phyloP scores from a whole-genome alignment of 2,797 vertebrate species.

The Lagodon rhomboides region DNA sequence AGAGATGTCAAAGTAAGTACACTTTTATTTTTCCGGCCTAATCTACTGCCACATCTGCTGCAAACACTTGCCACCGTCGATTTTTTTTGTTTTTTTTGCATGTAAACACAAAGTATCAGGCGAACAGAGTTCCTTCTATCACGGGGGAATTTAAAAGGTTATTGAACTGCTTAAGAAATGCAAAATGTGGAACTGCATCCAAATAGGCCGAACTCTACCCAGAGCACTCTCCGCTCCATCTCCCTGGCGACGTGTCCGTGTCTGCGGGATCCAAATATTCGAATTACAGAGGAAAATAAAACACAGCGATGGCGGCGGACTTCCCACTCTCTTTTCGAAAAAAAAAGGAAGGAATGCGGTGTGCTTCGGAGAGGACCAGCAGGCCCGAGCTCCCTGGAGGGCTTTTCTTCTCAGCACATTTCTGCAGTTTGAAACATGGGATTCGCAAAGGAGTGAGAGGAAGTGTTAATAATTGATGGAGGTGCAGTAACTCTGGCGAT shows the following conservation, averaged over 20 bases:
- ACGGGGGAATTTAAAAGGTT: conserved; percentile 37
- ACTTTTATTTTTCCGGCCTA: conserved; percentile 7
- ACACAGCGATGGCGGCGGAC: conserved; percentile 19
- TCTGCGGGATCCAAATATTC: conserved; percentile 32
- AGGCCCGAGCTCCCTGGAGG: conserved; percentile 56
- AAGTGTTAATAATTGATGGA: conserved; percentile 84
- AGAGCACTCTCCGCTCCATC: conserved; percentile 11
- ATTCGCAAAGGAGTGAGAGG: conserved; percentile 76
- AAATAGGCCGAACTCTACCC: conserved; percentile 13
- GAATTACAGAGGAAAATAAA: conserved; percentile 47
- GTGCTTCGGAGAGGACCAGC: conserved; percentile 40
- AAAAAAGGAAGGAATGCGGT: conserved; percentile 1
- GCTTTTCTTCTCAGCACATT: conserved; percentile 58
- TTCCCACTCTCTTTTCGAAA: conserved; percentile 25
- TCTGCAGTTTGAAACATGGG: conserved; percentile 75
- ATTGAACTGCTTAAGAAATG: conserved; percentile 17
- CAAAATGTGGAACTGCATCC: conserved; percentile 17
- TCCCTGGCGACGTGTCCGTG: conserved; percentile 29
- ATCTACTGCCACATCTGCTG: conserved; percentile 35
- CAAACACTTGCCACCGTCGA: conserved; percentile 29
- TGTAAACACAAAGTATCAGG: conserved; percentile 21
- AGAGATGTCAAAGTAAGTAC: conserved; percentile 93
- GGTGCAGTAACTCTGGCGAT: conserved; percentile 64
- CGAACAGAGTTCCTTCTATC: background rate
- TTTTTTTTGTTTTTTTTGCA: background rate